These are phyloP conservation scores for Pachycephus smyrnensis DNA, from an alignment of 2,888 invertebrate species.

Conservation along the genomic window DNA sequence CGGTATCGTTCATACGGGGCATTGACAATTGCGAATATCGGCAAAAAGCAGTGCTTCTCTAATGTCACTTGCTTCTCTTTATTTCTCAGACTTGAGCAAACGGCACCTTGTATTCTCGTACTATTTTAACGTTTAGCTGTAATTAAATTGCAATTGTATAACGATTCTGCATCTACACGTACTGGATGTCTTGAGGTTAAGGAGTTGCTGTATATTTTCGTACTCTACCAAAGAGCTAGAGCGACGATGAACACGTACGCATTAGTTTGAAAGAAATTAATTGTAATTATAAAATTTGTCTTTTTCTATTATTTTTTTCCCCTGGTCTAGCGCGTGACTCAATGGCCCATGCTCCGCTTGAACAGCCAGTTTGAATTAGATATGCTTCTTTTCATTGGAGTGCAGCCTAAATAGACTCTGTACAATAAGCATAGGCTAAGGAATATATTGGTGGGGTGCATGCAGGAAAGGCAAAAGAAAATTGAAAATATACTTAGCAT, in stretches of 20 bases:
- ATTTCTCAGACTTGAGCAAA: background rate
- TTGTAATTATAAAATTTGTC: background rate
- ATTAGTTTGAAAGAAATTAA: background rate
- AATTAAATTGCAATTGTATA: background rate
- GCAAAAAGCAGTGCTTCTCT: background rate
- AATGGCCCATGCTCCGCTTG: constrained; percentile 24
- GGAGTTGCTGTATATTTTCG: constrained; percentile 26
- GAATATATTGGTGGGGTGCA: constrained; percentile 40
- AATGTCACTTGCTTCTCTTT: background rate
- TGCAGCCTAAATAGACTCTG: constrained; percentile 42
- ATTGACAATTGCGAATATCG: background rate
- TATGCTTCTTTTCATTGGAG: constrained; percentile 17
- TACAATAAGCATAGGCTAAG: constrained; percentile 43
- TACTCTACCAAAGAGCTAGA: constrained; percentile 14
- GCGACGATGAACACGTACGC: constrained; percentile 9
- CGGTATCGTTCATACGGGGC: constrained; percentile 21
- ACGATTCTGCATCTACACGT: background rate
- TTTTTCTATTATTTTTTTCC: background rate
- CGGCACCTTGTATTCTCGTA: background rate
- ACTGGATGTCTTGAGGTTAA: background rate
- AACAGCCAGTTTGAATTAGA: constrained; percentile 33
- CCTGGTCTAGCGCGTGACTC: background rate
- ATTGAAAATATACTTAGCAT: constrained; percentile 27
- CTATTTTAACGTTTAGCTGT: background rate
- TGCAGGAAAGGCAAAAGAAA: constrained; percentile 27